A percentile compares a stretch with the other conserved stretches of the same genome.
Evolutionary conservation across 2,888 invertebrate species (phyloP).

Genomic region (Meloe dianella): DNA sequence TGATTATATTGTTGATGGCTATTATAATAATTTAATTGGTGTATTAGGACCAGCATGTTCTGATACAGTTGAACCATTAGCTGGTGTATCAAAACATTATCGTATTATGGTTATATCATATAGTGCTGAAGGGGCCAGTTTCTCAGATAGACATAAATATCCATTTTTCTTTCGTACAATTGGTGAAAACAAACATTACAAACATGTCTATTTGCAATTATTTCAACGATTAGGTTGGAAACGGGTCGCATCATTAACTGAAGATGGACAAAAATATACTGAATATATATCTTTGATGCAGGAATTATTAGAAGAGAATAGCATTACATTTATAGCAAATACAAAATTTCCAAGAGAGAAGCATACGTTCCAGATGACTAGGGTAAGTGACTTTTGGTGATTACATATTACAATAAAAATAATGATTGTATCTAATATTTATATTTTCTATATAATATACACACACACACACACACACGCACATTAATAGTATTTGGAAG

Average conservation of each 20-base stretch:
- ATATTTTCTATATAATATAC: no score
- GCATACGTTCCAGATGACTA: slow-evolving; percentile 64
- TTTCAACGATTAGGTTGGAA: slow-evolving; percentile 70
- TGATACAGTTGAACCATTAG: slow-evolving; percentile 80
- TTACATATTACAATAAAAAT: background rate
- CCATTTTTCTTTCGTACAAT: slow-evolving; percentile 83
- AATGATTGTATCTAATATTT: slow-evolving; percentile 8
- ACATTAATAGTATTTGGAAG: slow-evolving; percentile 68
- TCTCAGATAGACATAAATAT: slow-evolving; percentile 72
- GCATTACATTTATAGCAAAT: slow-evolving; percentile 71
- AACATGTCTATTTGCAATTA: slow-evolving; percentile 69
- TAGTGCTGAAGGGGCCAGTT: slow-evolving; percentile 77
- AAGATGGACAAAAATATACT: slow-evolving; percentile 80
- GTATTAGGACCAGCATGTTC: slow-evolving; percentile 82
- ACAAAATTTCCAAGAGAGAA: slow-evolving; percentile 71
- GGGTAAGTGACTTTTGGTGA: slow-evolving; percentile 59
- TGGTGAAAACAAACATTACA: slow-evolving; percentile 76
- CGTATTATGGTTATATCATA: slow-evolving; percentile 77
- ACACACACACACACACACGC: no score
- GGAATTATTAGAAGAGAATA: slow-evolving; percentile 66
- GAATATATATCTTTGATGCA: slow-evolving; percentile 78
- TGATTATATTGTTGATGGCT: slow-evolving; percentile 65
- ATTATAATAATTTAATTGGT: slow-evolving; percentile 68
- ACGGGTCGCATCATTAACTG: slow-evolving; percentile 76
- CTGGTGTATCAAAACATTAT: slow-evolving; percentile 76